These are phyloP conservation scores for Monopterus albus DNA, from an alignment of 2,113 vertebrate genomes.

Conservation along the genomic window DNA sequence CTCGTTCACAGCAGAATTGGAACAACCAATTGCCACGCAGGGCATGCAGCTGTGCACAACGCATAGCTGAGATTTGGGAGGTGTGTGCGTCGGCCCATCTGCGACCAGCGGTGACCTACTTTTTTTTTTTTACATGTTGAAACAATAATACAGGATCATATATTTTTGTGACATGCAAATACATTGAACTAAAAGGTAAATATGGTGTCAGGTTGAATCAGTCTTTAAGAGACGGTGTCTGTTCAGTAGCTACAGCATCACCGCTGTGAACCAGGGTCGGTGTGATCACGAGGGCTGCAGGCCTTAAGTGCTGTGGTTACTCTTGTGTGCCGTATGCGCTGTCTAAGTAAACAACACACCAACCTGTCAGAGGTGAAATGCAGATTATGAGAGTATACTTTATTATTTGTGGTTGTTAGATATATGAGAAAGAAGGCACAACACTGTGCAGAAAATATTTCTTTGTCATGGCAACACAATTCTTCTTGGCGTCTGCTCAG, in stretches of 20 bases:
- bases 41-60: too few species aligned
- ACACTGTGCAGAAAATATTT: constrained; percentile 10
- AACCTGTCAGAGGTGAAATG: constrained; percentile 47
- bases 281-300: constrained; percentile 28
- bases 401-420: neutral
- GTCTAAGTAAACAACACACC: constrained; percentile 40
- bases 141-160: neutral
- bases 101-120: too few species aligned
- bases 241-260: constrained; percentile 1
- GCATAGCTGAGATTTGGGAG: too few species aligned
- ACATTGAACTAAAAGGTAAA: neutral
- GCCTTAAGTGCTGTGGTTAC: constrained; percentile 25
- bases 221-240: neutral
- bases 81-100: too few species aligned
- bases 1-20: too few species aligned
- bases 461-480: constrained; percentile 18
- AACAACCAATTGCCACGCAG: too few species aligned
- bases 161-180: neutral
- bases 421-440: constrained; percentile 15
- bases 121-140: too few species aligned
- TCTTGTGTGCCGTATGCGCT: constrained; percentile 5
- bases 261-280: neutral
- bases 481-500: constrained; percentile 11
- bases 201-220: neutral
- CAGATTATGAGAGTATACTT: constrained; percentile 31